Evolutionary conservation across 1,140 invertebrate genomes (phyloP).

Genomic region (Manduca sexta): DNA sequence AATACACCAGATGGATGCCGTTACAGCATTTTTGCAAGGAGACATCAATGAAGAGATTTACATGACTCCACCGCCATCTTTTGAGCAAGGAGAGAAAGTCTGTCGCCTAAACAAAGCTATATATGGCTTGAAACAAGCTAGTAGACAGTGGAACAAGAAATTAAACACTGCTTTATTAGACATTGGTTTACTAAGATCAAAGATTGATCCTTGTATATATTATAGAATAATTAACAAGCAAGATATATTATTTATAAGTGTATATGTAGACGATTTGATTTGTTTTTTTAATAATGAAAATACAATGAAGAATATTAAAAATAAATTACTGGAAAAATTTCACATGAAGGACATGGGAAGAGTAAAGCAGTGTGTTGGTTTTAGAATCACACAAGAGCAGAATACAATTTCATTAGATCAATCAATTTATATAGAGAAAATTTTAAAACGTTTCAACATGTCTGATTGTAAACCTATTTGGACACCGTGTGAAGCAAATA

Average conservation of each 20-base stretch:
- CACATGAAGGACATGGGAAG: conserved; percentile 27
- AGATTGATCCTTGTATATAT: conserved; percentile 11
- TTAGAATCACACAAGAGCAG: conserved; percentile 17
- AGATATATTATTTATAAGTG: conserved; percentile 15
- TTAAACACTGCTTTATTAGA: background rate
- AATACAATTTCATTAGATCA: conserved; percentile 20
- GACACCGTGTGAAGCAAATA: conserved; percentile 23
- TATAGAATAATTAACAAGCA: background rate
- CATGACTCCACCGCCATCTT: conserved; percentile 32
- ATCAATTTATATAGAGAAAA: conserved; percentile 23
- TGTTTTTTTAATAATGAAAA: conserved; percentile 13
- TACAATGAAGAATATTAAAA: conserved; percentile 8
- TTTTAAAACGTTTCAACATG: conserved; percentile 20
- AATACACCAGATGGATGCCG: conserved; percentile 36
- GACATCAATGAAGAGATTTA: conserved; percentile 47
- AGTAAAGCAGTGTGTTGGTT: conserved; percentile 16
- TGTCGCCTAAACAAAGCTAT: conserved; percentile 18
- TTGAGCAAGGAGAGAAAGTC: conserved; percentile 10
- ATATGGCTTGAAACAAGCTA: conserved; percentile 21
- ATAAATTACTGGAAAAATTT: conserved; percentile 17
- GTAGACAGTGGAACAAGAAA: conserved; percentile 10
- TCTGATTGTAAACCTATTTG: conserved; percentile 21
- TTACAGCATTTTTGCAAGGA: conserved; percentile 39
- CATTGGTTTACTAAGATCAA: background rate
- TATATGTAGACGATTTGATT: conserved; percentile 30